phyloP scores from a whole-genome alignment of 2,888 invertebrate species.

The Phragmatobia fuliginosa region DNA sequence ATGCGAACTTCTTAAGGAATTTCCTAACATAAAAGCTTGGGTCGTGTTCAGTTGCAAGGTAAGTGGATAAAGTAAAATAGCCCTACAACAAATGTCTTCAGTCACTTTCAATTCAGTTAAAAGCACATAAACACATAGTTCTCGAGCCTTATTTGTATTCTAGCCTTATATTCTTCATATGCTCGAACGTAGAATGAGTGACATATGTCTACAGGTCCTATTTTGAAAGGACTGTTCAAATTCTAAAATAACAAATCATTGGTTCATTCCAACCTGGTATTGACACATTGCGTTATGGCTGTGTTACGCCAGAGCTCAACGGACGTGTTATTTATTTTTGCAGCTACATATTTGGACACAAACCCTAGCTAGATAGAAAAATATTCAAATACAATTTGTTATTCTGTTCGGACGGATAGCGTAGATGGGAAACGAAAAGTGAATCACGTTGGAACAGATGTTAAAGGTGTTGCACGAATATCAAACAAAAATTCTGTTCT shows the following conservation, averaged over 20 bases:
- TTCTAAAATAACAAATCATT: slow-evolving; percentile 42
- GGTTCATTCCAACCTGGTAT: slow-evolving; percentile 30
- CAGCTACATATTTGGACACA: slow-evolving; percentile 31
- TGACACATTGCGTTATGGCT: slow-evolving; percentile 36
- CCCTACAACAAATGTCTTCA: background rate
- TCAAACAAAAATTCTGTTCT: background rate
- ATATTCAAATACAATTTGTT: slow-evolving; percentile 46
- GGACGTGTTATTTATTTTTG: slow-evolving; percentile 40
- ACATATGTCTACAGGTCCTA: slow-evolving; percentile 31
- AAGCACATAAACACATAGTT: slow-evolving; percentile 31
- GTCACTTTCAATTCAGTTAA: slow-evolving; percentile 21
- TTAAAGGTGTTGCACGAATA: slow-evolving; percentile 1
- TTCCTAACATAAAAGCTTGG: slow-evolving; percentile 94
- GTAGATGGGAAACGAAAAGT: slow-evolving; percentile 35
- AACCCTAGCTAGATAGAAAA: slow-evolving; percentile 27
- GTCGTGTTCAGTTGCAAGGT: slow-evolving; percentile 95
- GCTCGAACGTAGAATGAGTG: slow-evolving; percentile 32
- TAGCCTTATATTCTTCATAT: slow-evolving; percentile 20
- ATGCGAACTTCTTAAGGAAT: slow-evolving; percentile 92
- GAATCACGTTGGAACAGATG: slow-evolving; percentile 20
- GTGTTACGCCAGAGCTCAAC: slow-evolving; percentile 13
- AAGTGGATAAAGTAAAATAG: slow-evolving; percentile 27
- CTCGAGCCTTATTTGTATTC: slow-evolving; percentile 20
- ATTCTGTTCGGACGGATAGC: slow-evolving; percentile 22
- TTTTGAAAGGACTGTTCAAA: slow-evolving; percentile 36